Evolutionary conservation across 2,888 invertebrate genomes (phyloP), one percentile per base, ranked within the genome.

Genomic region (Tanytarsus gracilentus): DNA sequence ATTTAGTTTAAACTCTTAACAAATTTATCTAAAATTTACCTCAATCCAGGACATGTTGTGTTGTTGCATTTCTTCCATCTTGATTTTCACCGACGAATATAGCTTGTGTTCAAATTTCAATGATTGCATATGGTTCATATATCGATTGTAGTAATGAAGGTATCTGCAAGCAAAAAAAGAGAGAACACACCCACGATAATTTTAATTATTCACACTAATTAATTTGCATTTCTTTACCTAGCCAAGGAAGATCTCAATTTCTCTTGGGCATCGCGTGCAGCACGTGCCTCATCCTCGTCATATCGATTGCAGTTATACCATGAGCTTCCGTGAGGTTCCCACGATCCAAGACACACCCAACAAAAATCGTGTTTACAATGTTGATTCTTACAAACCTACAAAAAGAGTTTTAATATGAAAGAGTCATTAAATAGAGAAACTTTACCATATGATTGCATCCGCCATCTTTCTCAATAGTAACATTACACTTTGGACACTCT

Each of bases 21-120:
- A 29, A 21, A 30, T 50, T 33, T n/a, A 55, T 40, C 27, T 51
- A 4, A 16, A 53, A 36, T 66, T 44, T 66, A 86, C 88, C 83
- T 99, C 98, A 69, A 98, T 98, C 98, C 98, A 99, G 66, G 95
- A 95, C 96, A 98, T 97, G 72, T 94, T 95, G 74, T 95, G 94
- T 71, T 95, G 94, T 72, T 99, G 98, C 97, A 99, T 97, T 76
- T 96, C 96, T 73, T 97, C 96, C 97, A 99, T 98, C 79, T 98
- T 98, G 72, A 88, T 88, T 75, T 95, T 93, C 62, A 97, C 90
- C 63, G 90, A 89, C 6, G 93, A 90, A 76, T 97, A 96, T 62
- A 98, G 79, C 80, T 97, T 97, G 75, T 88, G 86, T 78, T 99
- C 98, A 76, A 99, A 94, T 75, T 94, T 94, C 69, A 98, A 80